Percentiles rank a stretch among this genome's conserved stretches.
These are phyloP conservation scores for Bombyx mori DNA, from an alignment of 1,140 invertebrate species.

Conservation along the genomic window DNA sequence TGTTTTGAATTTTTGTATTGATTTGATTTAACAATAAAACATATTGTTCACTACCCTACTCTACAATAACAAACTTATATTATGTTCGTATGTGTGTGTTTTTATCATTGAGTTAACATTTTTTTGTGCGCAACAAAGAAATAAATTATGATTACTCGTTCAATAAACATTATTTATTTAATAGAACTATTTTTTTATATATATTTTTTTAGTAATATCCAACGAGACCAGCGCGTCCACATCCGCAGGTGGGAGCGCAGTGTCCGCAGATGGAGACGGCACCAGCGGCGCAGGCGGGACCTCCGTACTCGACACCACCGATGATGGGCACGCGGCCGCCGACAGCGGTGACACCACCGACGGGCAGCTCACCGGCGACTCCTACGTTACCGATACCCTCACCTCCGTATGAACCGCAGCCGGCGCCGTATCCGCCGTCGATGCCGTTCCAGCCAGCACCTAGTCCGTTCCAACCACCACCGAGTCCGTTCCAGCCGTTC, in stretches of 20 bases:
- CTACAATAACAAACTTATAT: no score
- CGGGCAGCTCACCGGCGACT: conserved; percentile 16
- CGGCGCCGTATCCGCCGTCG: conserved; percentile 12
- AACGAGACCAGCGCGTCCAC: background rate
- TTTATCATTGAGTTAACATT: no score
- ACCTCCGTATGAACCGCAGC: conserved; percentile 5
- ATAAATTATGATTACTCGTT: no score
- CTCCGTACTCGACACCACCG: conserved; percentile 19
- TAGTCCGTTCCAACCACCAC: background rate
- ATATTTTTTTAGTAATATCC: no score
- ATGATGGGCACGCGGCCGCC: conserved; percentile 18
- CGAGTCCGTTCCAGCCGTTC: conserved; percentile 5
- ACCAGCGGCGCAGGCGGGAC: conserved; percentile 13
- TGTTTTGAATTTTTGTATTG: no score
- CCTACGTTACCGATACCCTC: conserved; percentile 7
- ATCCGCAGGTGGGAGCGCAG: conserved; percentile 16
- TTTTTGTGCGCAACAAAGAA: no score
- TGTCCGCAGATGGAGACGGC: conserved; percentile 18
- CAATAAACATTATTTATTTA: no score
- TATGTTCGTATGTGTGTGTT: no score
- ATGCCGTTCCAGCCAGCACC: conserved; percentile 4
- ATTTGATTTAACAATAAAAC: no score
- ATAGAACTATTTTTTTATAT: no score
- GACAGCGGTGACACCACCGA: conserved; percentile 14
- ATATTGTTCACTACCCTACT: no score